Percentiles rank a stretch among this genome's conserved stretches.
Evolutionary conservation across 2,888 invertebrate genomes (phyloP).

Genomic region (Vanessa cardui): DNA sequence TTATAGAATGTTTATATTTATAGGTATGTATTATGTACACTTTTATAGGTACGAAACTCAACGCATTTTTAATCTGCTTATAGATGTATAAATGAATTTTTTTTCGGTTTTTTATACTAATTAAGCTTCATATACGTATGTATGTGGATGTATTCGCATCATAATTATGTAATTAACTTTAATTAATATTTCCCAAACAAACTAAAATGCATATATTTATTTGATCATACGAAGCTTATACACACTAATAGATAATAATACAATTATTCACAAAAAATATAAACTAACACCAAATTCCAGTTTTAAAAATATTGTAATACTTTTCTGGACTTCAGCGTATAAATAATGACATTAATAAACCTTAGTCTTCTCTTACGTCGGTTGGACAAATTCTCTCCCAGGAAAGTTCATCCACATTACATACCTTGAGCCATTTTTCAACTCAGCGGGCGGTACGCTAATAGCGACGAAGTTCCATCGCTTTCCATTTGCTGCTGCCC

Average conservation of each 20-base stretch:
- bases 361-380: conserved; percentile 10
- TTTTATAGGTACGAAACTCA: too few relatives aligned
- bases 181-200: too few relatives aligned
- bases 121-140: too few relatives aligned
- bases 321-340: conserved; percentile 5
- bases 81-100: too few relatives aligned
- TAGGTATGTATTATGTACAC: too few relatives aligned
- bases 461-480: conserved; percentile 9
- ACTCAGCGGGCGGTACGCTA: conserved; percentile 21
- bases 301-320: not conserved
- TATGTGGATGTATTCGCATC: too few relatives aligned
- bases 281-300: not conserved
- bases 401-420: conserved; percentile 15
- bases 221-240: not conserved
- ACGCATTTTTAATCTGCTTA: too few relatives aligned
- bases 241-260: not conserved
- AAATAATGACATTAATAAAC: conserved; percentile 12
- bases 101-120: too few relatives aligned
- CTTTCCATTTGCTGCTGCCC: conserved; percentile 5
- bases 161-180: too few relatives aligned
- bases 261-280: not conserved
- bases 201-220: too few relatives aligned
- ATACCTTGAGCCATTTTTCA: conserved; percentile 22
- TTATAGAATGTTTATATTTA: too few relatives aligned
- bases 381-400: conserved; percentile 19